Percentiles rank a stretch among this genome's conserved stretches.
These are phyloP conservation scores for Mycetomoellerius zeteki DNA, from an alignment of 1,140 invertebrate genomes.

Conservation along the genomic window DNA sequence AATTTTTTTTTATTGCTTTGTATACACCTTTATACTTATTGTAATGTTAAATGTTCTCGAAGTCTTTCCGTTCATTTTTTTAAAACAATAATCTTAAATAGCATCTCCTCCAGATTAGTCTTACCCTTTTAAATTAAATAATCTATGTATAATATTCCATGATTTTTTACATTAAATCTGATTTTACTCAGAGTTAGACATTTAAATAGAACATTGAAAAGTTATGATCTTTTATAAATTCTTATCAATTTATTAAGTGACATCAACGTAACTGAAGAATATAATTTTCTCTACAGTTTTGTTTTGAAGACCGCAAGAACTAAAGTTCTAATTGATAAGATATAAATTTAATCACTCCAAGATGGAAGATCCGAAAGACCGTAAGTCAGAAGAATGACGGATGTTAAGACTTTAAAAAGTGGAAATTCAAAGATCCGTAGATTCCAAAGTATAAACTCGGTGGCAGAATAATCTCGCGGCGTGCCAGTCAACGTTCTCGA, in stretches of 20 bases:
- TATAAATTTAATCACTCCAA: no score
- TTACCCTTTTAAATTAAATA: background rate
- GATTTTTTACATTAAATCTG: background rate
- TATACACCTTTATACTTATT: no score
- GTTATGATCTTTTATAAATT: background rate
- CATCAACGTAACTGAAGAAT: background rate
- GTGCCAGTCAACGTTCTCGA: background rate
- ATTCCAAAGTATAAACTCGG: background rate
- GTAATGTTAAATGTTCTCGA: no score
- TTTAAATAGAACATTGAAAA: background rate
- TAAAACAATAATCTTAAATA: no score
- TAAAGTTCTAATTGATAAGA: background rate
- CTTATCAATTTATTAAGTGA: background rate
- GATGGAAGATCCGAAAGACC: background rate
- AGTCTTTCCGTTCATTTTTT: no score
- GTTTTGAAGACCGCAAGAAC: background rate
- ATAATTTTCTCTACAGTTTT: background rate
- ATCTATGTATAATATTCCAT: background rate
- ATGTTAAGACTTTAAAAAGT: constrained; percentile 16
- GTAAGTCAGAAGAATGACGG: constrained; percentile 14
- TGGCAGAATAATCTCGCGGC: constrained; percentile 25
- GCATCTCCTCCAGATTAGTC: background rate
- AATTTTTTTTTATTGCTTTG: no score
- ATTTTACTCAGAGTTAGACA: background rate
- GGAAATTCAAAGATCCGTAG: background rate